Conservation (phyloP, 2,113 vertebrate genomes). For the Probosciger aterrimus region DNA sequence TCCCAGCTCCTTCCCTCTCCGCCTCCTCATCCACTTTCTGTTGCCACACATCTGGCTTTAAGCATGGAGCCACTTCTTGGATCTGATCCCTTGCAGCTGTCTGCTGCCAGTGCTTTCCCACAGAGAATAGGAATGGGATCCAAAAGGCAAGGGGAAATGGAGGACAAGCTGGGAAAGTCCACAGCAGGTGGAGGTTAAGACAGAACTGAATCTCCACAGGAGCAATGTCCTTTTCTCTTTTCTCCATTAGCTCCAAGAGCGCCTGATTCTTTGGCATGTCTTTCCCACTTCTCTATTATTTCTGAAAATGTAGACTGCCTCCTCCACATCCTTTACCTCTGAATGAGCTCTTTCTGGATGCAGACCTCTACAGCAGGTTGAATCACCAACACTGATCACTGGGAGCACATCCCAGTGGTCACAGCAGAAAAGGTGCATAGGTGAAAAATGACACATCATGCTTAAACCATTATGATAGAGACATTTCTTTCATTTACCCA, state of each 20-base stretch:
- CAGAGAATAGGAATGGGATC: constrained; percentile 38
- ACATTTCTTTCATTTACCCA: not conserved
- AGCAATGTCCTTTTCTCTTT: not conserved
- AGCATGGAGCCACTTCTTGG: constrained; percentile 56
- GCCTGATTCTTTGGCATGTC: not conserved
- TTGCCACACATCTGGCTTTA: constrained; percentile 61
- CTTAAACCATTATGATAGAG: not conserved
- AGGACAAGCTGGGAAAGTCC: constrained; percentile 37
- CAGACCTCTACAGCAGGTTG: not conserved
- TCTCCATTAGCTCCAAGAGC: not conserved
- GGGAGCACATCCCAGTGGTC: not conserved
- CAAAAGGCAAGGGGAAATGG: constrained; percentile 49
- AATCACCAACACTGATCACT: not conserved
- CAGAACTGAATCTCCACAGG: not conserved
- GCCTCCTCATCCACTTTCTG: not conserved
- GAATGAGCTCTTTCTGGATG: not conserved
- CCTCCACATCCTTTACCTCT: not conserved
- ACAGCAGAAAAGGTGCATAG: not conserved
- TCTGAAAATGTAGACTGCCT: not conserved
- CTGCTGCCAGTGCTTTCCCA: constrained; percentile 43
- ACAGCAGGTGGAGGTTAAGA: constrained; percentile 51
- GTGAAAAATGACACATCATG: not conserved
- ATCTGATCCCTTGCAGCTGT: constrained; percentile 43
- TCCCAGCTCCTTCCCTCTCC: not conserved
- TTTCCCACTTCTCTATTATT: not conserved